Conservation (phyloP, 1,140 invertebrate genomes). For the Caerostris darwini region DNA sequence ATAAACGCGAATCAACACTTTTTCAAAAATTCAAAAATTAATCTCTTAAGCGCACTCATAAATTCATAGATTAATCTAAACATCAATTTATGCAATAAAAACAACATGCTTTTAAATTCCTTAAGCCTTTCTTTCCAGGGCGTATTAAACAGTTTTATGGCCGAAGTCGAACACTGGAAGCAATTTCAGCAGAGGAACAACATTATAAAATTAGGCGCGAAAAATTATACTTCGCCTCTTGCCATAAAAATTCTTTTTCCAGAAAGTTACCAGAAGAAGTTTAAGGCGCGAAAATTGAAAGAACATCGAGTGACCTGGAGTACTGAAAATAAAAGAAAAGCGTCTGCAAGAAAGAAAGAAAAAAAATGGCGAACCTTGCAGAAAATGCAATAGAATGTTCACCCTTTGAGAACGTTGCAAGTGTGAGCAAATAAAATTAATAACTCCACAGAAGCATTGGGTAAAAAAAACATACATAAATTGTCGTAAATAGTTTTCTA, state of each 20-base stretch:
- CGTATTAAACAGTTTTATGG: background rate
- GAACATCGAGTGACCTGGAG: background rate
- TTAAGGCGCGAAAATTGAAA: background rate
- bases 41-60: background rate
- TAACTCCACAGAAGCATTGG: background rate
- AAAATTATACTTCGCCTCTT: background rate
- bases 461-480: background rate
- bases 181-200: background rate
- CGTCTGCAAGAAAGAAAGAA: background rate
- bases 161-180: too few relatives aligned
- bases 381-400: too few relatives aligned
- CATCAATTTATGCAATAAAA: background rate
- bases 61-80: background rate
- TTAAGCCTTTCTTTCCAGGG: background rate
- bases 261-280: background rate
- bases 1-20: background rate
- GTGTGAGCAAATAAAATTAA: constrained; percentile 2
- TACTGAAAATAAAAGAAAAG: background rate
- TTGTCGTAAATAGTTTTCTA: constrained; percentile 17
- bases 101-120: background rate
- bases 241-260: constrained; percentile 21
- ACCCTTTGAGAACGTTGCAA: background rate
- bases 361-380: too few relatives aligned
- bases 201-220: constrained; percentile 16
- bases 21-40: background rate